phyloP scores from a whole-genome alignment of 2,797 vertebrate species.

The Melanotaenia trifasciata region DNA sequence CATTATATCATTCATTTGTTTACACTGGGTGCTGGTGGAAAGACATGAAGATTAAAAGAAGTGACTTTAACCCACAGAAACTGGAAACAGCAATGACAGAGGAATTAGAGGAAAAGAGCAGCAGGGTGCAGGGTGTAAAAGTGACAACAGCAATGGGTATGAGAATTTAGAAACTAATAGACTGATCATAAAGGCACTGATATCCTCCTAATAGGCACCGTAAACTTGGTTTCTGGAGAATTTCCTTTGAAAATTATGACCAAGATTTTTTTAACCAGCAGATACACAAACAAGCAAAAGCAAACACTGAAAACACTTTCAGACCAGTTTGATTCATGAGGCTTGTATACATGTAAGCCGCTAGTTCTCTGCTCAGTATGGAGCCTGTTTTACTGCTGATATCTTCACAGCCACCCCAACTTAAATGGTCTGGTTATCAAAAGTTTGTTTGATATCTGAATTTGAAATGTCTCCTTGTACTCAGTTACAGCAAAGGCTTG shows the following conservation, averaged over 20 bases:
- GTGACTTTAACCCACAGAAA: conserved; percentile 52
- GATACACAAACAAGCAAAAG: background rate
- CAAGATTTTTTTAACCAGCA: conserved; percentile 33
- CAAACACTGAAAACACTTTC: conserved; percentile 19
- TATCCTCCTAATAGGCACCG: conserved; percentile 60
- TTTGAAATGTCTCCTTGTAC: conserved; percentile 11
- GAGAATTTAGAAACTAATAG: conserved; percentile 41
- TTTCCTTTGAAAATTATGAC: conserved; percentile 50
- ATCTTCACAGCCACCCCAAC: conserved; percentile 19
- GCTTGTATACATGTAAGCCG: conserved; percentile 35
- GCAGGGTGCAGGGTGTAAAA: background rate
- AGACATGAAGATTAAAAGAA: conserved; percentile 52
- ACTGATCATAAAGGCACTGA: conserved; percentile 57
- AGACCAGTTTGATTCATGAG: conserved; percentile 16
- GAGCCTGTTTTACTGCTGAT: conserved; percentile 26
- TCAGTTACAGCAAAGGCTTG: background rate
- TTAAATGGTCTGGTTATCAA: conserved; percentile 17
- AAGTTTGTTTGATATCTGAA: conserved; percentile 14
- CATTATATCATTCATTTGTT: conserved; percentile 51
- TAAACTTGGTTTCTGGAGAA: conserved; percentile 30
- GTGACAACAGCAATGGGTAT: conserved; percentile 20
- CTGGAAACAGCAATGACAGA: conserved; percentile 40
- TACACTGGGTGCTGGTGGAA: conserved; percentile 31
- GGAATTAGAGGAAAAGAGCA: conserved; percentile 42
- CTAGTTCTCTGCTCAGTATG: conserved; percentile 26